These are phyloP conservation scores for Orthonyx spaldingii DNA, from an alignment of 2,113 vertebrate genomes.

Conservation along the genomic window DNA sequence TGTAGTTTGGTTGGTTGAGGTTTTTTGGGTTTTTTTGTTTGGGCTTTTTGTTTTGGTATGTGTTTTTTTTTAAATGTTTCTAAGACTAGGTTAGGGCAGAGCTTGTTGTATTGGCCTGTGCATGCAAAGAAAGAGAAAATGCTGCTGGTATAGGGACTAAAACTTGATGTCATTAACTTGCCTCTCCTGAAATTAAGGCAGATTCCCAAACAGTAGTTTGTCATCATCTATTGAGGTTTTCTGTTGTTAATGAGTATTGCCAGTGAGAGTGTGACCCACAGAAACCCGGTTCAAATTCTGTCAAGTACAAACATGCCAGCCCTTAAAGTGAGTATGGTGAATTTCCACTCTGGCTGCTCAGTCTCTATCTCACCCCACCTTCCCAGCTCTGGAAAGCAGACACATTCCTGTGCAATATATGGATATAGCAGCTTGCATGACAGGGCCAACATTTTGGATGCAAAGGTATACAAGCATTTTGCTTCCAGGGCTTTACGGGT, in stretches of 20 bases:
- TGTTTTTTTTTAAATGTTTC: neutral
- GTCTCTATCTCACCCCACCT: neutral
- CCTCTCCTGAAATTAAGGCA: neutral
- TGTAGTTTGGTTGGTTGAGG: neutral
- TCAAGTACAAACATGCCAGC: neutral
- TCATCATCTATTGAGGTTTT: neutral
- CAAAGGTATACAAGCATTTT: neutral
- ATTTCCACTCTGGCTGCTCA: neutral
- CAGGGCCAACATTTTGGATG: neutral
- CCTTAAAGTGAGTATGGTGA: neutral
- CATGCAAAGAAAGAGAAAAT: neutral
- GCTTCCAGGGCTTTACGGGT: neutral
- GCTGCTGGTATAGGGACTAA: neutral
- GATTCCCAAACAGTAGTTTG: neutral
- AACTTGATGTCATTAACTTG: neutral
- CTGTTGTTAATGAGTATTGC: neutral
- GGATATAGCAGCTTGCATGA: neutral
- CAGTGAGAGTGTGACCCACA: neutral
- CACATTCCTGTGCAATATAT: neutral
- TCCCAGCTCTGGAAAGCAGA: neutral
- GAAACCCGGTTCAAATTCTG: neutral
- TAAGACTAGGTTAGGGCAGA: neutral
- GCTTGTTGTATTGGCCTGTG: neutral
- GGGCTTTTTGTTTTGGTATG: neutral
- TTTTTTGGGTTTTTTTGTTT: neutral